These are phyloP conservation scores for Mercenaria mercenaria DNA, from an alignment of 1,140 invertebrate species.

Conservation along the genomic window DNA sequence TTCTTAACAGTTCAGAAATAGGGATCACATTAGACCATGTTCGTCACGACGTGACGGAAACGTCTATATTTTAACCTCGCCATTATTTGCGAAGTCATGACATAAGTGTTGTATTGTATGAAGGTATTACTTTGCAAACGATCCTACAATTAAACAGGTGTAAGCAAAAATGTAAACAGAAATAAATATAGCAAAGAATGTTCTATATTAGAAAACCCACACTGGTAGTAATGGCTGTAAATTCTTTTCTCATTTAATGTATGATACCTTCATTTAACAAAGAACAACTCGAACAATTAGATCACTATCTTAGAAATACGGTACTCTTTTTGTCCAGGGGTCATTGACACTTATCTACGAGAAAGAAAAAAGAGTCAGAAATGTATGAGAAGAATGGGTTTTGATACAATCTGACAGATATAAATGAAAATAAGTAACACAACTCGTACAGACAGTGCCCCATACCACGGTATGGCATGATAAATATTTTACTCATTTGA, in stretches of 20 bases:
- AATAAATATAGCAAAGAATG: neutral
- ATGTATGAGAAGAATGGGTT: neutral
- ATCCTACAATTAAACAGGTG: too few relatives aligned
- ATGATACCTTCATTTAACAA: slow-evolving; percentile 7
- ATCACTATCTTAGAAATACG: neutral
- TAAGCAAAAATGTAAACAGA: too few relatives aligned
- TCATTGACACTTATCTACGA: neutral
- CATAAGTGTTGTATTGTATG: too few relatives aligned
- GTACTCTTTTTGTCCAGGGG: neutral
- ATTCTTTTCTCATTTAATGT: too few relatives aligned
- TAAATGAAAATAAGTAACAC: neutral
- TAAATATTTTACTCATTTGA: neutral
- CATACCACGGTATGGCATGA: neutral
- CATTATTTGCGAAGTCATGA: too few relatives aligned
- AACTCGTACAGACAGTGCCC: neutral
- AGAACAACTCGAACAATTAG: neutral
- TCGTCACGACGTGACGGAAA: too few relatives aligned
- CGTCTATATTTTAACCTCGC: too few relatives aligned
- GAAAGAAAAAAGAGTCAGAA: neutral
- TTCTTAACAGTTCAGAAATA: too few relatives aligned
- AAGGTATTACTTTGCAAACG: too few relatives aligned
- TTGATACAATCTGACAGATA: neutral
- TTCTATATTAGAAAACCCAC: neutral
- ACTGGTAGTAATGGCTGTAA: too few relatives aligned
- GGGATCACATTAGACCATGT: too few relatives aligned